Evolutionary conservation across 1,140 invertebrate species (phyloP).

Genomic region (Zaprionus nigranus): DNA sequence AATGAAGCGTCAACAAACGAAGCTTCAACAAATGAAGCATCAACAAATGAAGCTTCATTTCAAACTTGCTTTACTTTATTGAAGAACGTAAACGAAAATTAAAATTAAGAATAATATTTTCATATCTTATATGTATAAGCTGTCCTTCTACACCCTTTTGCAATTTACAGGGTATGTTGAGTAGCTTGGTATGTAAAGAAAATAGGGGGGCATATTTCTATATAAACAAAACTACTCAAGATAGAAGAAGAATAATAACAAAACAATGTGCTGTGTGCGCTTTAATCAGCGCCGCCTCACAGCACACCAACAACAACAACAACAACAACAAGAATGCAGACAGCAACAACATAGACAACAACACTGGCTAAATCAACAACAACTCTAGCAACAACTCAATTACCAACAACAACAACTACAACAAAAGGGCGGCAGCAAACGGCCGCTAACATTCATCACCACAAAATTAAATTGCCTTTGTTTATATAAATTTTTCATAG

Average conservation of each 20-base stretch:
- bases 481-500: conserved; percentile 71
- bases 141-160: background rate
- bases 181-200: conserved; percentile 11
- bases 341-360: conserved; percentile 32
- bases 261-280: conserved; percentile 69
- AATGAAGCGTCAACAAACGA: too few species aligned
- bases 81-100: too few species aligned
- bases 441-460: conserved; percentile 76
- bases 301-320: conserved; percentile 28
- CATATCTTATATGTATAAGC: background rate
- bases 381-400: conserved; percentile 74
- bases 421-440: conserved; percentile 52
- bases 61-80: too few species aligned
- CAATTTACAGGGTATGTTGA: conserved; percentile 21
- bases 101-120: background rate
- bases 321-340: conserved; percentile 21
- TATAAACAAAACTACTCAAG: conserved; percentile 51
- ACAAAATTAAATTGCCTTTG: conserved; percentile 79
- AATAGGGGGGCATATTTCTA: conserved; percentile 28
- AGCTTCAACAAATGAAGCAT: too few species aligned
- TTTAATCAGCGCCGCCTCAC: conserved; percentile 74
- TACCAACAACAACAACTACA: conserved; percentile 56
- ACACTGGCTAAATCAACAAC: conserved; percentile 46
- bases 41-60: too few species aligned
- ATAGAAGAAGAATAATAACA: conserved; percentile 48